Percentiles rank a stretch among this genome's conserved stretches.
Evolutionary conservation across 2,888 invertebrate species (phyloP).

Genomic region (Griposia aprilina): DNA sequence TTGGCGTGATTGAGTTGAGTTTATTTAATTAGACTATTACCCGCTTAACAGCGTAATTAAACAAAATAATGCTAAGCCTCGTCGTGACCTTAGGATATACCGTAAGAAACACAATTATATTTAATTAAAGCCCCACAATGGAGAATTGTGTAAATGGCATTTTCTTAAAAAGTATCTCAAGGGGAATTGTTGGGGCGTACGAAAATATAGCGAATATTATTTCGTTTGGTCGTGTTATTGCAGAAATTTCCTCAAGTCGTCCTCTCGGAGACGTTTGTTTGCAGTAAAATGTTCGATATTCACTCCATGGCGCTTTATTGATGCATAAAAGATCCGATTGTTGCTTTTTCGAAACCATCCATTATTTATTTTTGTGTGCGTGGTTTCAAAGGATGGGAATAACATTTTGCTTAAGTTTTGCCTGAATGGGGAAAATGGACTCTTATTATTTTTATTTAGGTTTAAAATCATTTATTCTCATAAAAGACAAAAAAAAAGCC

Average conservation of each 20-base stretch:
- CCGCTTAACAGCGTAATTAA: slow-evolving; percentile 38
- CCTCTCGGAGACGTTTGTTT: slow-evolving; percentile 26
- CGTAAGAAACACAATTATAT: slow-evolving; percentile 54
- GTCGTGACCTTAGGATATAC: slow-evolving; percentile 57
- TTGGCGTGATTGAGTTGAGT: slow-evolving; percentile 38
- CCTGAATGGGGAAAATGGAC: not conserved
- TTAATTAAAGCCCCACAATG: slow-evolving; percentile 59
- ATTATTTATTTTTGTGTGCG: slow-evolving; percentile 43
- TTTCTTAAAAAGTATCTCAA: slow-evolving; percentile 56
- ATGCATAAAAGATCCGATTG: slow-evolving; percentile 56
- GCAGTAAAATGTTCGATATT: slow-evolving; percentile 48
- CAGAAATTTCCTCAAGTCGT: slow-evolving; percentile 36
- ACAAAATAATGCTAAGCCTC: slow-evolving; percentile 43
- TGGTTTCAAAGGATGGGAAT: slow-evolving; percentile 13
- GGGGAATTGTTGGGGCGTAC: slow-evolving; percentile 39
- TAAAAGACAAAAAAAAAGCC: too few relatives aligned
- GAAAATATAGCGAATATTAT: slow-evolving; percentile 44
- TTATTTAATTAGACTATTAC: slow-evolving; percentile 36
- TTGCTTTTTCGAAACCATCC: slow-evolving; percentile 42
- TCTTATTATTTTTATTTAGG: not conserved
- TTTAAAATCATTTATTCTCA: too few relatives aligned
- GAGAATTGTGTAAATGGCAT: slow-evolving; percentile 40
- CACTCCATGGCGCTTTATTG: slow-evolving; percentile 45
- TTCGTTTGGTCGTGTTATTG: slow-evolving; percentile 42
- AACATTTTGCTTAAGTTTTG: not conserved